Conservation (phyloP, 2,113 vertebrate genomes). For the Microcebus lehilahytsara region DNA sequence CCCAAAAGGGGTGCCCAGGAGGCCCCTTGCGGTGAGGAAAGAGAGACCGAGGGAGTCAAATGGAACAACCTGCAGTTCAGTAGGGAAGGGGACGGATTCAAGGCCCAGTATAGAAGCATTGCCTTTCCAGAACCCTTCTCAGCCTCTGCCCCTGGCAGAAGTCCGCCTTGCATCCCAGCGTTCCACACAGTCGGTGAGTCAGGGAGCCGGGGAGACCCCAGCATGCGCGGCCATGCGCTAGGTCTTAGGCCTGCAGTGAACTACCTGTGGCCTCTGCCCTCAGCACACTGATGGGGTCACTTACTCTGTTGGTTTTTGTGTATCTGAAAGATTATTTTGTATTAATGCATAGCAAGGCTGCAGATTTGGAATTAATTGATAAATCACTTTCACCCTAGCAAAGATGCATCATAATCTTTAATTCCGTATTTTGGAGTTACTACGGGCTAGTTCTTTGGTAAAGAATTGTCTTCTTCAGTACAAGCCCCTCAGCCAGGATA, state of each 20-base stretch:
- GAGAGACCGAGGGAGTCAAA: too few relatives aligned
- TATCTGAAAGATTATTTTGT: neutral
- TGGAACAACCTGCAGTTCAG: too few relatives aligned
- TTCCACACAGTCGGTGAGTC: rapidly evolving
- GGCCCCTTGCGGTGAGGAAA: too few relatives aligned
- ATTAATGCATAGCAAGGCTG: neutral
- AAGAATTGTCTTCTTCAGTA: neutral
- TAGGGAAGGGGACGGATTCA: too few relatives aligned
- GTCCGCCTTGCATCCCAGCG: rapidly evolving
- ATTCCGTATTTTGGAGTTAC: neutral
- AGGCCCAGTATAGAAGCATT: too few relatives aligned
- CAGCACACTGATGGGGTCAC: rapidly evolving
- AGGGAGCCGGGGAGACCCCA: rapidly evolving
- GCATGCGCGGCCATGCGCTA: rapidly evolving
- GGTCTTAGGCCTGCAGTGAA: rapidly evolving
- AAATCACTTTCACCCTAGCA: rapidly evolving
- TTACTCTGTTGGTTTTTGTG: neutral
- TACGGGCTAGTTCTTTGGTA: neutral
- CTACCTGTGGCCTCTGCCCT: neutral
- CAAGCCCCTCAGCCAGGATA: neutral
- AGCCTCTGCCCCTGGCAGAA: neutral
- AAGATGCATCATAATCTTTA: neutral
- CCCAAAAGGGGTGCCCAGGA: neutral
- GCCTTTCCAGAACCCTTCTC: neutral
- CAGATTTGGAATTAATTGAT: neutral